These are phyloP conservation scores for Megaceryle torquata DNA, from an alignment of 2,113 vertebrate species.

Conservation along the genomic window DNA sequence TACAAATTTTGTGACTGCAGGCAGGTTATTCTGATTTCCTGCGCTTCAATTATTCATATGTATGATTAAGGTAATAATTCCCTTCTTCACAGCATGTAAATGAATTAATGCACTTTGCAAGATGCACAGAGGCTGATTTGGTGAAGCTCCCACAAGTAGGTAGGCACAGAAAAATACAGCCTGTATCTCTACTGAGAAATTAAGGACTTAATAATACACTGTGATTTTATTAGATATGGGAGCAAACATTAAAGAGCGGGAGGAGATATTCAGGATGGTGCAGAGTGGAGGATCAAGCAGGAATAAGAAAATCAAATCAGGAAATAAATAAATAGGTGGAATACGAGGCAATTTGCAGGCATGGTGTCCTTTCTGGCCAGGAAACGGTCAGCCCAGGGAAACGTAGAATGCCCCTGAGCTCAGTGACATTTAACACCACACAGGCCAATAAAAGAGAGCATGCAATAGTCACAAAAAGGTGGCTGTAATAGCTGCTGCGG, in stretches of 20 bases:
- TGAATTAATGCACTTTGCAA: neutral
- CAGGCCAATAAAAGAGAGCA: neutral
- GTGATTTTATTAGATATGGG: slow-evolving; percentile 17
- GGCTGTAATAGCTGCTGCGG: accelerated
- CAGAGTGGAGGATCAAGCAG: neutral
- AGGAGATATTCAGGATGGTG: neutral
- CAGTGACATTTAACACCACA: neutral
- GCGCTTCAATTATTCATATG: slow-evolving; percentile 24
- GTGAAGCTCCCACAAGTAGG: neutral
- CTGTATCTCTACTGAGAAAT: neutral
- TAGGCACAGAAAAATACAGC: neutral
- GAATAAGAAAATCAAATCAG: neutral
- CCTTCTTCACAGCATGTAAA: slow-evolving; percentile 28
- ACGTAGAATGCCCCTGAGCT: neutral
- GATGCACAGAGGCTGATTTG: slow-evolving; percentile 1
- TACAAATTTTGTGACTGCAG: slow-evolving; percentile 36
- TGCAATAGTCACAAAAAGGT: neutral
- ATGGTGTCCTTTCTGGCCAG: neutral
- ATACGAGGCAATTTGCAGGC: neutral
- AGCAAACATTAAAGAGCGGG: neutral
- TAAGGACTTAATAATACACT: slow-evolving; percentile 34
- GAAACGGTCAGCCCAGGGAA: neutral
- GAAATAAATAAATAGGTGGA: neutral
- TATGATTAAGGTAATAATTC: slow-evolving; percentile 55
- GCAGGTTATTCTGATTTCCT: slow-evolving; percentile 37